Percentiles rank a stretch among this genome's conserved stretches.
Evolutionary conservation across 1,140 invertebrate genomes (phyloP).

Genomic region (Megalopta genalis): DNA sequence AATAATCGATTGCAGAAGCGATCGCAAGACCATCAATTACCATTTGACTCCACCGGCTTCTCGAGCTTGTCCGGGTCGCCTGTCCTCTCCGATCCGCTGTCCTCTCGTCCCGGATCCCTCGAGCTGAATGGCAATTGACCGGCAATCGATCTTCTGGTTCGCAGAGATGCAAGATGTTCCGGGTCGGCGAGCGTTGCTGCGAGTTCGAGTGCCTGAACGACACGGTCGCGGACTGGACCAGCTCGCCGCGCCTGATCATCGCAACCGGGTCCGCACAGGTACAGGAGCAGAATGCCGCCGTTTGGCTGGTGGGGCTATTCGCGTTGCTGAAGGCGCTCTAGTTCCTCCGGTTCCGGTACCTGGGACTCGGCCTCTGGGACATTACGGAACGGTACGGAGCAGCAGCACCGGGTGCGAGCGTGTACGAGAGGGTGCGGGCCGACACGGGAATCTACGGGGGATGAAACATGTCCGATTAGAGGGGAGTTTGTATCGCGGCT

Average conservation of each 20-base stretch:
- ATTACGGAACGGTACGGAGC: too few species aligned
- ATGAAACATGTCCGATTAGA: not conserved
- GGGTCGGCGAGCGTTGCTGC: conserved; percentile 87
- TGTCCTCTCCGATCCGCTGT: too few species aligned
- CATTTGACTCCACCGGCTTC: too few species aligned
- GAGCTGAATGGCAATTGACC: not conserved
- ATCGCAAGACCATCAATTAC: too few species aligned
- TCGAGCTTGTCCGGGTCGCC: too few species aligned
- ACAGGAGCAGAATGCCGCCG: not conserved
- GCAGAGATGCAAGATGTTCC: conserved; percentile 88
- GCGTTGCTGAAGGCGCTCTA: conserved; percentile 43
- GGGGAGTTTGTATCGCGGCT: too few species aligned
- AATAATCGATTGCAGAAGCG: too few species aligned
- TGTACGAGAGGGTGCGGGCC: not conserved
- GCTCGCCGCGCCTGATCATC: conserved; percentile 66
- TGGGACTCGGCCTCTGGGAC: conserved; percentile 2
- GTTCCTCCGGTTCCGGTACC: conserved; percentile 21
- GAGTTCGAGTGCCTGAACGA: conserved; percentile 87
- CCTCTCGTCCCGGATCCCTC: too few species aligned
- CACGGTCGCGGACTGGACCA: conserved; percentile 70
- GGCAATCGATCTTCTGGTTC: conserved; percentile 27
- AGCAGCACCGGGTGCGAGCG: too few species aligned
- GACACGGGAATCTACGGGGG: conserved; percentile 4
- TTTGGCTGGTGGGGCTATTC: conserved; percentile 21
- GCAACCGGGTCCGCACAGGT: conserved; percentile 55